Base-by-base conservation (phyloP, 2,888 invertebrate genomes). In the Cheilosia urbana region DNA sequence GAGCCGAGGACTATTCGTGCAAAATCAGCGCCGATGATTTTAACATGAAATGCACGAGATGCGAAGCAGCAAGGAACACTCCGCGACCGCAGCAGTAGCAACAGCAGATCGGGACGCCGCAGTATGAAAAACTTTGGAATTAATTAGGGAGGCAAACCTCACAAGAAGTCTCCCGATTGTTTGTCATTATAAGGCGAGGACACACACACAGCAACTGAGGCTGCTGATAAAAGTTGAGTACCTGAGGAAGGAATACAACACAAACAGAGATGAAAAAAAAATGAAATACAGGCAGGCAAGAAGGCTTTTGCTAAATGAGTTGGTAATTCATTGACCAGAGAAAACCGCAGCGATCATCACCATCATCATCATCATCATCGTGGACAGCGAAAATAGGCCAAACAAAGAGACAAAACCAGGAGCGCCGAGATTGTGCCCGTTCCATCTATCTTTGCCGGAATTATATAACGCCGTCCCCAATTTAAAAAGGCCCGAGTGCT, bases 131-230 rank as follows among this genome's bases (percentile, higher is more conserved):
- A 85, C 81, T 81, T 81, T 85, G 66, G 85, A 85, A 85, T 85
- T 85, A 85, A 85, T 85, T 85, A 85, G 85, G 81, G 42, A 85
- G 62, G 62, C 49, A 81, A 85, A 85, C 85, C 85, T 81, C 85
- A 85, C 85, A 85, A 85, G 85, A 85, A 85, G 85, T 77, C 80
- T 71, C 57, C 80, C 80, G 84, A 84, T 84, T 84, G 84, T 80
- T 84, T 79, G 84, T 84, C 84, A 84, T 84, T 84, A 84, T 75
- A 84, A 63, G 66, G 49, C 85, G 68, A 77, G 81, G 85, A 80
- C 85, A 80, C 85, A 85, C 85, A 85, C 72, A 85, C 81, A 85
- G 81, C 62, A 72, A 45, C 75, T 53, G 57, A 34, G 65, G 80
- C 69, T 27, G 30, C 30, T 80, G 84, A 80, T 84, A 79, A 83